A percentile compares a stretch with the other conserved stretches of the same genome.
Evolutionary conservation across 2,797 vertebrate species (phyloP).

Genomic region (Gambelia wislizenii): DNA sequence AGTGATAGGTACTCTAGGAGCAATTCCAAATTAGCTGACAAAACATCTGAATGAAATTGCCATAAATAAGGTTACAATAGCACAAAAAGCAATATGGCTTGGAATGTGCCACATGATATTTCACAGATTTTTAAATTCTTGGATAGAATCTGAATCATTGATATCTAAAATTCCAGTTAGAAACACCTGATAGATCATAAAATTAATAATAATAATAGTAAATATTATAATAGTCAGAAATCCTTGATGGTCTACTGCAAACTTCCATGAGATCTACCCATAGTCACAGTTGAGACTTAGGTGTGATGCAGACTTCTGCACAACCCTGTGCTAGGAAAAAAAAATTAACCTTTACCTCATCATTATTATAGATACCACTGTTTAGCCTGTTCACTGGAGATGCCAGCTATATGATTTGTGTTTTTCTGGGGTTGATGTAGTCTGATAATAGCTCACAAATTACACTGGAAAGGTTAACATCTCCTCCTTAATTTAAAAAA

Average conservation of each 20-base stretch:
- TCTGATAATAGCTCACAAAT: not conserved
- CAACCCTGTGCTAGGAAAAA: not conserved
- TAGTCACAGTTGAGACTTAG: not conserved
- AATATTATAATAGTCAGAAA: no score
- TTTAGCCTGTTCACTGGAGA: not conserved
- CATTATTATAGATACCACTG: not conserved
- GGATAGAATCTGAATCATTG: no score
- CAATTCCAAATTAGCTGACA: no score
- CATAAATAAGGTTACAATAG: no score
- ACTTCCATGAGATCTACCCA: not conserved
- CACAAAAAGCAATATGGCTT: no score
- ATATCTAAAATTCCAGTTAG: no score
- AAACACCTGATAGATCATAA: no score
- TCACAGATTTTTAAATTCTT: no score
- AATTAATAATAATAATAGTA: no score
- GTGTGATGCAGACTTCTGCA: not conserved
- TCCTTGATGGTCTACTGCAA: not conserved
- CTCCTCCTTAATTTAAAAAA: not conserved
- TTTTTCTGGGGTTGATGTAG: not conserved
- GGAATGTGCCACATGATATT: no score
- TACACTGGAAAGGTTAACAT: not conserved
- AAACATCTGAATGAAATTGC: no score
- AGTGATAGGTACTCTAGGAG: no score
- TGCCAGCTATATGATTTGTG: not conserved
- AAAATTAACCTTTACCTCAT: not conserved